Conservation (phyloP, 2,113 vertebrate genomes). For the Scomber scombrus region DNA sequence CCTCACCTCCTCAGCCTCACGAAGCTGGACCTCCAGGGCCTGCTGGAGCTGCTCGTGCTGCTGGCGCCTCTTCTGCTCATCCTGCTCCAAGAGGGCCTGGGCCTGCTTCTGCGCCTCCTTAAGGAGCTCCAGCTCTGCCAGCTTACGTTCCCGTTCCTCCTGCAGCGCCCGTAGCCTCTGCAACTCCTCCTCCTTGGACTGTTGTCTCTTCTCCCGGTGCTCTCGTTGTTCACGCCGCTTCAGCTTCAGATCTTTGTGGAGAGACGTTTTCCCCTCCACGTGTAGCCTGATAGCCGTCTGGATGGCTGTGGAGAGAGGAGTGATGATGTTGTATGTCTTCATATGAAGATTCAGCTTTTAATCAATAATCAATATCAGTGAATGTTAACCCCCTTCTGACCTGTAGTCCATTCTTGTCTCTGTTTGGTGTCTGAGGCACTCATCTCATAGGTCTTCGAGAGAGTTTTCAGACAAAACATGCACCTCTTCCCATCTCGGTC, state of each 20-base stretch:
- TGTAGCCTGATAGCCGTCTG: conserved; percentile 93
- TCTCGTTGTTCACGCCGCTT: conserved; percentile 92
- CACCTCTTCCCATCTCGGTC: conserved; percentile 96
- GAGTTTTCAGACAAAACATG: conserved; percentile 96
- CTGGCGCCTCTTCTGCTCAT: conserved; percentile 89
- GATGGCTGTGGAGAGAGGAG: conserved; percentile 86
- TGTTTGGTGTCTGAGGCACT: conserved; percentile 96
- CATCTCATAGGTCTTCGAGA: conserved; percentile 95
- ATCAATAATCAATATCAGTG: background rate
- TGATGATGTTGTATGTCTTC: background rate
- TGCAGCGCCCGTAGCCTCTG: conserved; percentile 91
- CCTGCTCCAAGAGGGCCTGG: conserved; percentile 89
- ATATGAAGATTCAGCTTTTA: background rate
- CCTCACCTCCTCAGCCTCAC: conserved; percentile 91
- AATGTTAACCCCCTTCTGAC: conserved; percentile 72
- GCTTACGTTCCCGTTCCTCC: conserved; percentile 93
- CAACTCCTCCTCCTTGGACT: conserved; percentile 91
- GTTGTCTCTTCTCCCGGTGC: conserved; percentile 88
- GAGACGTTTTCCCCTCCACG: conserved; percentile 90
- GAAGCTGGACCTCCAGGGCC: conserved; percentile 90
- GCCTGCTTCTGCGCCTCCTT: conserved; percentile 94
- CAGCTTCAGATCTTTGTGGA: conserved; percentile 94
- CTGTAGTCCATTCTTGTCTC: conserved; percentile 95
- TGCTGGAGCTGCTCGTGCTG: conserved; percentile 94
- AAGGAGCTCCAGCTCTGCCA: conserved; percentile 93